A percentile compares a stretch with the other conserved stretches of the same genome.
Conservation (phyloP, 64 coral and sea anemone genomes). For the Orbicella faveolata region DNA sequence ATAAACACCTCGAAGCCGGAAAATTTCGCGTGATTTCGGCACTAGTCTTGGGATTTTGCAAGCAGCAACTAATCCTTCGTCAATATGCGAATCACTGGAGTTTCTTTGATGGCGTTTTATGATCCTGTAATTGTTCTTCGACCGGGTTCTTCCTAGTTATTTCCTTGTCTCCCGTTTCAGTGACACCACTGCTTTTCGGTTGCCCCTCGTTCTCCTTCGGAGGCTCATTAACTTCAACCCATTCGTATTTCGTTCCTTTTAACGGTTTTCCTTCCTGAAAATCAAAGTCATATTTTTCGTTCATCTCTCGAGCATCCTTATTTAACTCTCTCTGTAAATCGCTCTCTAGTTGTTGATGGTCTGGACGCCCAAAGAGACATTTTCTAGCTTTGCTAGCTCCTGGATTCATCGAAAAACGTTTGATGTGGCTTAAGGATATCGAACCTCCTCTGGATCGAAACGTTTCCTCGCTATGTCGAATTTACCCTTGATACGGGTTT, state of each 20-base stretch:
- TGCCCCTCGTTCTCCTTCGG: not conserved
- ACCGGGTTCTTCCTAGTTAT: not conserved
- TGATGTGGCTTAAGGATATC: not conserved
- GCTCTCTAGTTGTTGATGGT: not conserved
- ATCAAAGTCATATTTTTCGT: conserved; percentile 23
- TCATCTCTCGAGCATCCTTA: conserved; percentile 5
- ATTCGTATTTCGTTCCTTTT: not conserved
- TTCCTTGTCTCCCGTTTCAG: not conserved
- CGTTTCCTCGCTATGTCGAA: not conserved
- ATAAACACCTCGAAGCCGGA: not conserved
- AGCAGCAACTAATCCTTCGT: not conserved
- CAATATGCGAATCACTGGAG: not conserved
- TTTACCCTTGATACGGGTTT: not conserved
- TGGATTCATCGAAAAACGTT: not conserved
- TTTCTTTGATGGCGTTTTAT: not conserved
- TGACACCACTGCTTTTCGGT: too few species aligned
- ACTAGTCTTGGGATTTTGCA: not conserved
- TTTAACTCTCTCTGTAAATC: not conserved
- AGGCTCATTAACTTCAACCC: not conserved
- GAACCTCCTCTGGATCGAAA: too few species aligned
- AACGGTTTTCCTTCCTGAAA: conserved; percentile 1
- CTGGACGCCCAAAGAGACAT: conserved; percentile 8
- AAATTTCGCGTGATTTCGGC: not conserved
- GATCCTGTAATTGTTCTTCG: not conserved
- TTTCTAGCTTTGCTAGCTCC: conserved; percentile 8